Base-by-base conservation (phyloP, 2,888 invertebrate genomes). In the Phoenoteleia sp. region DNA sequence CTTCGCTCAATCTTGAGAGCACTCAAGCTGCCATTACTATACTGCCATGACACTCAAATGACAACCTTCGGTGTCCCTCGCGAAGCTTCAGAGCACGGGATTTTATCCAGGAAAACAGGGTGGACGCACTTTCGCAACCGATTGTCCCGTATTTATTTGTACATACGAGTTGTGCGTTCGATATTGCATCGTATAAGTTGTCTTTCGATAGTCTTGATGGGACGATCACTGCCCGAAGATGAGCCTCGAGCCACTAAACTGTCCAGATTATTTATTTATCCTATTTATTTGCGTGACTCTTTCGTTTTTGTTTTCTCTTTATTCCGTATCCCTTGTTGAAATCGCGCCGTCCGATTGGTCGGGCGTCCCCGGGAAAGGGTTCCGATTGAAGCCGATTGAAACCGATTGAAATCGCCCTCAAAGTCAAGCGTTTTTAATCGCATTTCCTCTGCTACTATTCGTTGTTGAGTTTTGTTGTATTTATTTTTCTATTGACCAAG, bases 21-120 rank as follows among this genome's bases (percentile, higher is more conserved):
- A 80, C 77, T 88, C 83, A 92, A 90, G 93, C 93, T 93, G 93
- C 93, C 93, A 93, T 93, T 92, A 91, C 89, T 90, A 89, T 93
- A 93, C 93, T 93, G 93, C 93, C 93, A 93, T 90, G 91, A 91
- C 88, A 87, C 89, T 90, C 89, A 87, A 76, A 90, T 60, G 83
- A 86, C 62, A 29, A 76, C 45, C 9, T 47, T 23, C 49, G 62
- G 33, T 60, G 33, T 86, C 84, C 81, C 80, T 75, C 81, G 62
- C 71, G 56, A 79, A 76, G 81, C 76, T 67, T 86, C 82, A 85
- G n/a, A 85, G 69, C 60, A 64, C 42, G 75, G 36, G 39, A 54
- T 9, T 56, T 52, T 67, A 60, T 76, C 25, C 45, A 64, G 75
- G 79, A 74, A 71, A 76, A 75, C 79, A 81, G 81, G 81, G 81